Conservation (phyloP, 2,797 vertebrate species). For the Strix occidentalis region DNA sequence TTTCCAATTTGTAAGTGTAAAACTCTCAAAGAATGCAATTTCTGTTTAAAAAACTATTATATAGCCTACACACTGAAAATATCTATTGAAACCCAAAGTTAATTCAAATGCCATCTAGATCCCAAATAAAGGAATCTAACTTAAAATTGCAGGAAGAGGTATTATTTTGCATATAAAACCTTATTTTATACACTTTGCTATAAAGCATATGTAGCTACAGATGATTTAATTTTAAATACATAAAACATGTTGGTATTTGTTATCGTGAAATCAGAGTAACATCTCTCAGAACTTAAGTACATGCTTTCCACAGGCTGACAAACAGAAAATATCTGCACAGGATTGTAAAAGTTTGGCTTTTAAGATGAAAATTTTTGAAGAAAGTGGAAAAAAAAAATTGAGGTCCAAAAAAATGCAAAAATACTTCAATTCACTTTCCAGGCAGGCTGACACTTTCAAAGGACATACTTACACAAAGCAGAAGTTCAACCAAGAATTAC, state of each 20-base stretch:
- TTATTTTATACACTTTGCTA: background rate
- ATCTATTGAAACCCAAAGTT: background rate
- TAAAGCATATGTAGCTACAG: background rate
- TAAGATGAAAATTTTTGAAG: background rate
- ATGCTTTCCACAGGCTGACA: background rate
- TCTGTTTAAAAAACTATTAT: background rate
- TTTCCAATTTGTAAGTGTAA: background rate
- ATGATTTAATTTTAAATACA: background rate
- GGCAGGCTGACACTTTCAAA: background rate
- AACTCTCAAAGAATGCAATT: background rate
- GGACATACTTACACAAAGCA: background rate
- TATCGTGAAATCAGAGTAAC: background rate
- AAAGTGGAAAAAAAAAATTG: background rate
- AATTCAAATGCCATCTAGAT: background rate
- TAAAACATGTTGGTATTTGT: background rate
- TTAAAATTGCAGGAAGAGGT: background rate
- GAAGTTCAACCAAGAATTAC: slow-evolving; percentile 15
- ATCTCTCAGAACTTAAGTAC: background rate
- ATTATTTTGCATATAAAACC: background rate
- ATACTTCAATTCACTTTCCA: background rate
- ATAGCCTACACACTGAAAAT: background rate
- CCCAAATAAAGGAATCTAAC: background rate
- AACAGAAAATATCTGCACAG: background rate
- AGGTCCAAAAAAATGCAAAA: background rate
- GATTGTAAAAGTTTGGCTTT: background rate